Evolutionary conservation across 2,888 invertebrate species (phyloP), one percentile per base, ranked within the genome.

Genomic region (Caenorhabditis imperialis): DNA sequence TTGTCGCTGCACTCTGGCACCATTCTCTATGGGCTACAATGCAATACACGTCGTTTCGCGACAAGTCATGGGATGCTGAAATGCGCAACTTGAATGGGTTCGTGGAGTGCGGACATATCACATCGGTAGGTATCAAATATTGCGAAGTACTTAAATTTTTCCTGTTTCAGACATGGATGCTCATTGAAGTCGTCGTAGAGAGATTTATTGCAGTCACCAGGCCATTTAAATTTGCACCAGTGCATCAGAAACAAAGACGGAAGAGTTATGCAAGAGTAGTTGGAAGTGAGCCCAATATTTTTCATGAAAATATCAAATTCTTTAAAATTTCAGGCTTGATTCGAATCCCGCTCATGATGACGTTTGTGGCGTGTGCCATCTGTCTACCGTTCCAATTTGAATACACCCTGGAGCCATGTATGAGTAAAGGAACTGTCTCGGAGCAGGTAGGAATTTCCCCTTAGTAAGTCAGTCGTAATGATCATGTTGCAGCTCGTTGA

Each of bases 111-210:
- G 82, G 81, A 7, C 81, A 84, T 48, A 77, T 82, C n/a, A 78
- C 81, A 30, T 81, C 84, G 61, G 84, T 81, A 54, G 25, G 55
- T 48, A 20, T 33, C 18, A 22, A 38, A 22, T 33, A 7, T 23
- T 40, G n/a, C 12, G 7, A 48, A 4, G 7, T 38, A 18, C 50
- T 57, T 16, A 6, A 18, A 14, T 12, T 27, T 23, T 51, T 16
- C 10, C 3, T 20, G n/a, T 53, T 77, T 38, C 75, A 83, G 84
- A 84, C 84, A 8, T 84, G 84, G 84, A 82, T 84, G 80, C 67
- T 84, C 3, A 78, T 84, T 20, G 78, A 79, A 45, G 84, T 84
- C 8, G 78, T 82, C 5, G 81, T 81, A 4, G 81, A 83, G 27
- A 58, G 84, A 23, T 84, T 82, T 58, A 65, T 84, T 35, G 84